A percentile compares a stretch with the other conserved stretches of the same genome.
Evolutionary conservation across 1,140 invertebrate species (phyloP).

Genomic region (Ruditapes philippinarum): DNA sequence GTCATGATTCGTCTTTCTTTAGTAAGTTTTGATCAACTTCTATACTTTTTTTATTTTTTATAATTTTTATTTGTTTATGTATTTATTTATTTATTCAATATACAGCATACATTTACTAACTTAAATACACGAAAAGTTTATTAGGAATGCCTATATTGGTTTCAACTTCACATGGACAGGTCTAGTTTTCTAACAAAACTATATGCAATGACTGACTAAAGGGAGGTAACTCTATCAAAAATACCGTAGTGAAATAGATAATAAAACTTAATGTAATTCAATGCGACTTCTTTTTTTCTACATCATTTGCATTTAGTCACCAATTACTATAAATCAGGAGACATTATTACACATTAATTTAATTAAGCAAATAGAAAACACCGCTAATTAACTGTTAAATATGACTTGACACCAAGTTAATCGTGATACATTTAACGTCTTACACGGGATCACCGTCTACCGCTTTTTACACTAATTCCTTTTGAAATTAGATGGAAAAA

Average conservation of each 20-base stretch:
- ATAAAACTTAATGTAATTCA: conserved; percentile 11
- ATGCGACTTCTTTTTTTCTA: neutral
- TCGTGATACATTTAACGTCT: conserved; percentile 12
- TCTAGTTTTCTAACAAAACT: too few relatives aligned
- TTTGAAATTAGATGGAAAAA: conserved; percentile 37
- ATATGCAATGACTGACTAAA: neutral
- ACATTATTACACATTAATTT: conserved; percentile 36
- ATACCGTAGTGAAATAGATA: neutral
- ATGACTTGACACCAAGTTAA: conserved; percentile 21
- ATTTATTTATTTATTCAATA: too few relatives aligned
- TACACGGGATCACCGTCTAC: neutral
- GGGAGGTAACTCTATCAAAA: neutral
- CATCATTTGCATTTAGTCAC: conserved; percentile 21
- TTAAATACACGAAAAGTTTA: too few relatives aligned
- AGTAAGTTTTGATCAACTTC: too few relatives aligned
- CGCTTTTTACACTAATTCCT: conserved; percentile 54
- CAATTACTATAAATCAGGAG: neutral
- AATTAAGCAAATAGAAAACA: conserved; percentile 62
- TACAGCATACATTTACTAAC: too few relatives aligned
- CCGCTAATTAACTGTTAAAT: conserved; percentile 62
- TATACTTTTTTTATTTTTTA: too few relatives aligned
- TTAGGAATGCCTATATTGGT: too few relatives aligned
- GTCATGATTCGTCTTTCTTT: too few relatives aligned
- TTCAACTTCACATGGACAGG: too few relatives aligned
- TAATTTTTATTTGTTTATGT: too few relatives aligned